Percentiles rank a stretch among this genome's conserved stretches.
Evolutionary conservation across 2,888 invertebrate species (phyloP).

Genomic region (Boloria selene): DNA sequence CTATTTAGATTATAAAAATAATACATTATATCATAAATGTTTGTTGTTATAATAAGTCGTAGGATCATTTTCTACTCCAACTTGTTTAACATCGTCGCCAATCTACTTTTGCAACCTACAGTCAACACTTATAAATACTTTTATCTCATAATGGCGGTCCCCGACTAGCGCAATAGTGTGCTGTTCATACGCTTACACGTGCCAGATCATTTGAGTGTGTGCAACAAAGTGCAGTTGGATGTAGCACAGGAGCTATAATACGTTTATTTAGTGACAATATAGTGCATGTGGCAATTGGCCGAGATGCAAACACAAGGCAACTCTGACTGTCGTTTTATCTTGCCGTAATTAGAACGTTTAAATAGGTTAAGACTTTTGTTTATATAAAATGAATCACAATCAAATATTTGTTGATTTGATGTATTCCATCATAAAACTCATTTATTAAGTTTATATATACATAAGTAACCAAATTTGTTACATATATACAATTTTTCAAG

Average conservation of each 20-base stretch:
- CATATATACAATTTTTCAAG: constrained; percentile 12
- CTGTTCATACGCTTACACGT: constrained; percentile 53
- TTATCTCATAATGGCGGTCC: constrained; percentile 43
- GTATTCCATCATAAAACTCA: background rate
- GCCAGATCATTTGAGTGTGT: constrained; percentile 49
- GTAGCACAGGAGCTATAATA: constrained; percentile 40
- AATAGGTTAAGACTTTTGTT: constrained; percentile 22
- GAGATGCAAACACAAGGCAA: constrained; percentile 38
- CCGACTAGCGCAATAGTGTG: constrained; percentile 45
- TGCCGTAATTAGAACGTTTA: constrained; percentile 26
- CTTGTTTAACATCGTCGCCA: constrained; percentile 22
- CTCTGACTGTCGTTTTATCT: constrained; percentile 29
- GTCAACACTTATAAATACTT: constrained; percentile 39
- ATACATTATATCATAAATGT: background rate
- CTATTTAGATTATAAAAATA: too few species aligned
- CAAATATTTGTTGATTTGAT: constrained; percentile 8
- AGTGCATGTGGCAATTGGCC: constrained; percentile 45
- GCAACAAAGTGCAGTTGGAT: constrained; percentile 47
- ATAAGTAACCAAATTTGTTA: too few species aligned
- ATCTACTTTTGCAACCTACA: constrained; percentile 36
- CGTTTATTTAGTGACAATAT: constrained; percentile 45
- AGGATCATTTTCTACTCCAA: constrained; percentile 17
- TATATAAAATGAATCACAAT: constrained; percentile 3
- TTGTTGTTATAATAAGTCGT: constrained; percentile 4
- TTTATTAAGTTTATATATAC: too few species aligned